phyloP scores from a whole-genome alignment of 2,797 vertebrate genomes.

The Clarias platycephalus region DNA sequence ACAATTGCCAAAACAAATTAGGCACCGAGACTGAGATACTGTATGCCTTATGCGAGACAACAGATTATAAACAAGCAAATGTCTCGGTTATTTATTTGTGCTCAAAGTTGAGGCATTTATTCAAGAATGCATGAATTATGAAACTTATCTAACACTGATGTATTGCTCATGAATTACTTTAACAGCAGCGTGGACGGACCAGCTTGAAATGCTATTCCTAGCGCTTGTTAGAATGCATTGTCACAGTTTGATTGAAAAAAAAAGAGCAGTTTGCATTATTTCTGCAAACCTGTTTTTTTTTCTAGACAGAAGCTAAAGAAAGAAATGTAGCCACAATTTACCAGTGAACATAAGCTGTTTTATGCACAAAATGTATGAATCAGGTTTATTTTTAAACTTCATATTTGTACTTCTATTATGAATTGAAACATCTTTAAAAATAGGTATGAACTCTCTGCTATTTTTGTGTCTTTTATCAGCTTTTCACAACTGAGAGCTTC shows the following conservation, averaged over 20 bases:
- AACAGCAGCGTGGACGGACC: background rate
- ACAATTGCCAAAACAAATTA: constrained; percentile 15
- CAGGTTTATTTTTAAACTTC: background rate
- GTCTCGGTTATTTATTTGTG: constrained; percentile 16
- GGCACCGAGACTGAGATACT: background rate
- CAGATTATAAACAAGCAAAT: background rate
- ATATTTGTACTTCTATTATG: constrained; percentile 4
- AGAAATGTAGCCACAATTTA: background rate
- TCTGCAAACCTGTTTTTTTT: background rate
- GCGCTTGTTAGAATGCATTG: background rate
- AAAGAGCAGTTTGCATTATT: background rate
- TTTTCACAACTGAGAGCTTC: background rate
- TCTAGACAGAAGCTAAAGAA: background rate
- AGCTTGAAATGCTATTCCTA: background rate
- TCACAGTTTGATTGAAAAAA: background rate
- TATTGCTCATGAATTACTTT: background rate
- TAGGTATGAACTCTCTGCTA: background rate
- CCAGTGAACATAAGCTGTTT: background rate
- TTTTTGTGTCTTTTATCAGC: background rate
- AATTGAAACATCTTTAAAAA: background rate
- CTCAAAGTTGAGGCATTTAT: background rate
- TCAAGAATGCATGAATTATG: background rate
- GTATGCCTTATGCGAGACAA: background rate
- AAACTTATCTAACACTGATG: background rate
- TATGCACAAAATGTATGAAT: background rate